Conservation (phyloP, 1,140 invertebrate genomes). For the Sycophila sp. region DNA sequence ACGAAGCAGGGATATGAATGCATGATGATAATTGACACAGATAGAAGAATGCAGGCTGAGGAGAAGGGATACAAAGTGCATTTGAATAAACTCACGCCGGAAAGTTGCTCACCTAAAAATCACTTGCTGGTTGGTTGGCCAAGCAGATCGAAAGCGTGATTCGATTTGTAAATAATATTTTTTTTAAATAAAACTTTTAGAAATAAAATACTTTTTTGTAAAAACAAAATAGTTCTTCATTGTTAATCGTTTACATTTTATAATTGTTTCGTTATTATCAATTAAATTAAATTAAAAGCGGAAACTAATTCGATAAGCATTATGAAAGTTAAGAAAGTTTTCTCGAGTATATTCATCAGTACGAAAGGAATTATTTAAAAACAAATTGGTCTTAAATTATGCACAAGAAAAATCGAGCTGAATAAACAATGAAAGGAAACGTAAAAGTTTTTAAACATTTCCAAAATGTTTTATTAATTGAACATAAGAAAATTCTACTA, state of each 20-base stretch:
- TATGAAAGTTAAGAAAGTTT: too few species aligned
- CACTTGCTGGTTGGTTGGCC: conserved; percentile 86
- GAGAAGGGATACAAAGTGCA: conserved; percentile 80
- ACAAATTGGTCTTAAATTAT: too few species aligned
- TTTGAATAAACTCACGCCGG: conserved; percentile 80
- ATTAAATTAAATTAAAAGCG: neutral
- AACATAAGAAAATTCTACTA: conserved; percentile 29
- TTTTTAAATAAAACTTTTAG: neutral
- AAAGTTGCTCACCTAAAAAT: conserved; percentile 92
- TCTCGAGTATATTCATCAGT: too few species aligned
- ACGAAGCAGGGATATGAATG: conserved; percentile 80
- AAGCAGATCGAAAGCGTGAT: neutral
- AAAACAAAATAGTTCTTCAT: neutral
- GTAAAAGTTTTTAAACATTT: conserved; percentile 8
- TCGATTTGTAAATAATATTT: conserved; percentile 17
- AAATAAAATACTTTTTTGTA: neutral
- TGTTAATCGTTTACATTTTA: too few species aligned
- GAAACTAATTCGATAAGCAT: too few species aligned
- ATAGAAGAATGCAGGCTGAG: conserved; percentile 79
- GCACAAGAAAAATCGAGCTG: too few species aligned
- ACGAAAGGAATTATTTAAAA: too few species aligned
- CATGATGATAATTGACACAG: conserved; percentile 90
- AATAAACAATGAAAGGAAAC: neutral
- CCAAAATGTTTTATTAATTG: conserved; percentile 8
- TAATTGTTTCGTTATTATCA: neutral